Evolutionary conservation across 2,797 vertebrate genomes (phyloP), one percentile per base, ranked within the genome.

Genomic region (Onychomys leucogaster): DNA sequence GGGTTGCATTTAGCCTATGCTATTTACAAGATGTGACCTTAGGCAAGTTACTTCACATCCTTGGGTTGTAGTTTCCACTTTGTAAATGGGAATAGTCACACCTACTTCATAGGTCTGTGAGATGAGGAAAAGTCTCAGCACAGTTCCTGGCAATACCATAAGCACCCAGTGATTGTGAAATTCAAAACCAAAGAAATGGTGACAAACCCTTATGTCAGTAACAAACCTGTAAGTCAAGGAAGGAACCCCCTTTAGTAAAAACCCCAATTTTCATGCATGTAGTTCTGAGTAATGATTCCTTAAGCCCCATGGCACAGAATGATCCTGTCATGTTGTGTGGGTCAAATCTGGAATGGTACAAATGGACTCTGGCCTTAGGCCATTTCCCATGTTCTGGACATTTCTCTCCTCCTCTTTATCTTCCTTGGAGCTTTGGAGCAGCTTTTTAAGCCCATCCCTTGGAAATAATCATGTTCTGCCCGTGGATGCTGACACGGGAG

Each of bases 381-480:
- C 37, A 32, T 81, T 93, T 89, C 19, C 34, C 4, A 0, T 19
- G 52, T 82, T 29, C n/a, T 63, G 1, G 19, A 46, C 69, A 77
- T 34, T 75, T 88, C 78, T 82, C 57, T 34, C 17, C 3, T n/a
- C 55, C 41, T 49, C 27, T 85, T 90, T 95, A 85, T 96, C 95
- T 63, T 90, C 37, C 90, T 41, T 49, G 63, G 75, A 93, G 82
- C 46, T 59, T 55, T 59, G 57, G 90, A 89, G 78, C n/a, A 84
- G 59, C 85, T 81, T 57, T 67, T 85, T 85, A 90, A 94, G 67
- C 41, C 69, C 23, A 23, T 71, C 57, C 34, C 76, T 95, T 76
- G 37, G 73, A 89, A 95, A 75, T 93, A 94, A 96, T 96, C 91
- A 88, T 14, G 46, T 78, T 94, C 73, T 85, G 84, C 27, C 14